These are phyloP conservation scores for Colius striatus DNA, from an alignment of 2,113 vertebrate genomes.

Conservation along the genomic window DNA sequence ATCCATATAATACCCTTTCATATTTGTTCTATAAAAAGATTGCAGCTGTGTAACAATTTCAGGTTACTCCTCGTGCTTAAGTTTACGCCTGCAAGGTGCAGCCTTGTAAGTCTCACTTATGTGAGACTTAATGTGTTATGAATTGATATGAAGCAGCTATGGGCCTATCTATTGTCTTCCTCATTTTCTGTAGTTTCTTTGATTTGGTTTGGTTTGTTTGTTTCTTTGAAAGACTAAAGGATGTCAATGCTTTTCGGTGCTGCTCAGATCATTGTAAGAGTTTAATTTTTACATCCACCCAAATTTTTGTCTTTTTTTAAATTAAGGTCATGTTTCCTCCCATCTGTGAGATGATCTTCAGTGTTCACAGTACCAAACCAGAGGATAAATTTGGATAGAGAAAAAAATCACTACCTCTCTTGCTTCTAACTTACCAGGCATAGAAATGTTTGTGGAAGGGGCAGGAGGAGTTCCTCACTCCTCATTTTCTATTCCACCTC, in stretches of 20 bases:
- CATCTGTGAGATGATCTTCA: not conserved
- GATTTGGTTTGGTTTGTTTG: not conserved
- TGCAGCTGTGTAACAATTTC: not conserved
- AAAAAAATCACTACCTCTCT: not conserved
- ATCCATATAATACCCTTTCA: not conserved
- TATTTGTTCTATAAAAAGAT: not conserved
- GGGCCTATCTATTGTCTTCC: not conserved
- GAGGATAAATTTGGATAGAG: not conserved
- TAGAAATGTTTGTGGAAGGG: not conserved
- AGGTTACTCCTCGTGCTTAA: not conserved
- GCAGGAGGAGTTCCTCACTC: not conserved
- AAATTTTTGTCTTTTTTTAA: not conserved
- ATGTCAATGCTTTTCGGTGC: not conserved
- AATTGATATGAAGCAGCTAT: not conserved
- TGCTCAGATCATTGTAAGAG: not conserved
- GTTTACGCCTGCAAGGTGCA: not conserved
- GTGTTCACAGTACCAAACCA: not conserved
- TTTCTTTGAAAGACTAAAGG: not conserved
- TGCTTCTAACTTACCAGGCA: not conserved
- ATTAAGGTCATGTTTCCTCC: not conserved
- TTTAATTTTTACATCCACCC: not conserved
- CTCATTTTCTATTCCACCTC: not conserved
- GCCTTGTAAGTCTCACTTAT: not conserved
- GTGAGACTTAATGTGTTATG: not conserved
- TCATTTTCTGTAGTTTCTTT: not conserved